phyloP scores from a whole-genome alignment of 2,113 vertebrate species.

The Nettapus auritus region DNA sequence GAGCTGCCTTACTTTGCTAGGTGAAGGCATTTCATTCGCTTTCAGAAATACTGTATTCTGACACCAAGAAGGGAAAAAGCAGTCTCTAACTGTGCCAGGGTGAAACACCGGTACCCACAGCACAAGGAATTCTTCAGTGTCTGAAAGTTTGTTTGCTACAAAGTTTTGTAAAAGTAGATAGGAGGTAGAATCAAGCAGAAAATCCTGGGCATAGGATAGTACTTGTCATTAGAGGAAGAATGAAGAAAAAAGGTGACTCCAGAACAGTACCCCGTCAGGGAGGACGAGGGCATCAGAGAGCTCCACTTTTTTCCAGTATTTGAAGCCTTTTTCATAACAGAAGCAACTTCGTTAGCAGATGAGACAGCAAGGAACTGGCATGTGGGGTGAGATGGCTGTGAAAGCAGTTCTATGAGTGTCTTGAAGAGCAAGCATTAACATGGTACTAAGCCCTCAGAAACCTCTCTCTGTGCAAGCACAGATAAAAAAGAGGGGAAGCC shows the following conservation, averaged over 20 bases:
- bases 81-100: accelerated
- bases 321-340: background rate
- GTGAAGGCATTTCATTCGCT: background rate
- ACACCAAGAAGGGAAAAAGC: background rate
- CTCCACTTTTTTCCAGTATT: background rate
- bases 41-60: background rate
- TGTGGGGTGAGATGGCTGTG: background rate
- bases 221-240: background rate
- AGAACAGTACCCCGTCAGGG: background rate
- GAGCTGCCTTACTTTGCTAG: background rate
- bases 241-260: background rate
- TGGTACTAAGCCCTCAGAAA: background rate
- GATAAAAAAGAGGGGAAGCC: background rate
- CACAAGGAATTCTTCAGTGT: background rate
- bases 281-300: background rate
- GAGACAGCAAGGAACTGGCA: background rate
- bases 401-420: background rate
- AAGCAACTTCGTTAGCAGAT: background rate
- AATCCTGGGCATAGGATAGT: background rate
- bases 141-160: background rate
- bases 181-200: background rate
- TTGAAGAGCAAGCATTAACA: background rate
- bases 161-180: background rate
- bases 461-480: background rate
- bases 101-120: background rate